Percentiles rank a stretch among this genome's conserved stretches.
phyloP scores from a whole-genome alignment of 2,113 vertebrate species.

The Condylura cristata region DNA sequence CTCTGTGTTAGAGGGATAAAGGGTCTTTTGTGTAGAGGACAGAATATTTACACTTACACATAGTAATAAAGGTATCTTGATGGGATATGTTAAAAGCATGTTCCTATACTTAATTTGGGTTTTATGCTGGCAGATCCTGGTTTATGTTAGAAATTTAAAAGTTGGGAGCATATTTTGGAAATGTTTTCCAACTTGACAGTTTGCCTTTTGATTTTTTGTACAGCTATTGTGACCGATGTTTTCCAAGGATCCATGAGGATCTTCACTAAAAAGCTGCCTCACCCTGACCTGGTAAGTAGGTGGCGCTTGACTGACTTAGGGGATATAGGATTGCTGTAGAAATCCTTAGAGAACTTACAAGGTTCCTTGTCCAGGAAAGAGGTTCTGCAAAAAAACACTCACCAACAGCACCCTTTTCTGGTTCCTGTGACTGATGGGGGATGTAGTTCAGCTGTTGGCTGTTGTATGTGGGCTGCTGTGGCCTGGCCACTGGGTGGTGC shows the following conservation, averaged over 20 bases:
- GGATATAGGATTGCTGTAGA: not conserved
- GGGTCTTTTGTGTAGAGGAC: not conserved
- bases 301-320: not conserved
- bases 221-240: conserved; percentile 95
- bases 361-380: not conserved
- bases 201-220: conserved; percentile 52
- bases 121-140: not conserved
- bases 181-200: not conserved
- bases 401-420: not conserved
- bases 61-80: not conserved
- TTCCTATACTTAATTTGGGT: conserved; percentile 7
- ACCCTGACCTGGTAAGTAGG: conserved; percentile 93
- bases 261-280: conserved; percentile 98
- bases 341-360: not conserved
- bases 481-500: conserved; percentile 15
- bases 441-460: not conserved
- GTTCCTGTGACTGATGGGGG: not conserved
- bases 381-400: not conserved
- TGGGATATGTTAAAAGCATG: not conserved
- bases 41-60: not conserved
- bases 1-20: not conserved
- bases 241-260: conserved; percentile 99
- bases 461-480: too few species aligned
- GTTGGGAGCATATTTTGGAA: conserved; percentile 1
- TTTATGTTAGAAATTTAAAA: not conserved